Conservation (phyloP, 2,888 invertebrate species). For the Escarpia spicata region DNA sequence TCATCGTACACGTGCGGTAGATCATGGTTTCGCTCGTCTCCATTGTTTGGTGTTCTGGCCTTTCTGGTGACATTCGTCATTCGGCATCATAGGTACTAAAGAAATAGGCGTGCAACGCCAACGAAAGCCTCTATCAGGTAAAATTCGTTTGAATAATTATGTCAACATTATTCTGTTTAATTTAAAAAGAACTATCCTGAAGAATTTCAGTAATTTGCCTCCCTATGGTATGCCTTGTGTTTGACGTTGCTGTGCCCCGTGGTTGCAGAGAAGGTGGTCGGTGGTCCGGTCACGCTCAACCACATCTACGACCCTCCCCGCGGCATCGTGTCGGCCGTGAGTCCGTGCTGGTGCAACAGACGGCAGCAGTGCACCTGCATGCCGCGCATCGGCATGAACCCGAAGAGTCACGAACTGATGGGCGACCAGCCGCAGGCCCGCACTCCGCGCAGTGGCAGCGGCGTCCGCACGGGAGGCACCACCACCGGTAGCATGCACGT, state of each 20-base stretch:
- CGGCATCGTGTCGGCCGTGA: slow-evolving; percentile 44
- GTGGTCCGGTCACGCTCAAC: slow-evolving; percentile 24
- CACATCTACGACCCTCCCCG: slow-evolving; percentile 23
- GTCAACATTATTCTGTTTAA: no score
- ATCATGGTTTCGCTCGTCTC: no score
- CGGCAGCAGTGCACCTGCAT: slow-evolving; percentile 30
- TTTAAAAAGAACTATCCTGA: no score
- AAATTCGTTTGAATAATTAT: no score
- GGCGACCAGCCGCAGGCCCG: neutral
- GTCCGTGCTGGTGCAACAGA: slow-evolving; percentile 50
- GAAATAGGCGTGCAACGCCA: no score
- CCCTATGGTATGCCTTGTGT: no score
- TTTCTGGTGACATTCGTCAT: no score
- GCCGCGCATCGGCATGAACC: neutral
- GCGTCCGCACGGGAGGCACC: neutral
- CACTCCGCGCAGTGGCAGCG: slow-evolving; percentile 22
- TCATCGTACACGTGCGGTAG: no score
- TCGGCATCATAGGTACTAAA: no score
- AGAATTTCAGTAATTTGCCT: no score
- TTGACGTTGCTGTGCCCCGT: neutral
- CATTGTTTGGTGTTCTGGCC: no score
- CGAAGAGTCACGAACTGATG: slow-evolving; percentile 39
- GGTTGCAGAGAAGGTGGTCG: slow-evolving; percentile 23
- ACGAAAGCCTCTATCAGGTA: no score
- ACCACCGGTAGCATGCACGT: slow-evolving; percentile 9